phyloP scores from a whole-genome alignment of 2,113 vertebrate species.

The Megalops atlanticus region DNA sequence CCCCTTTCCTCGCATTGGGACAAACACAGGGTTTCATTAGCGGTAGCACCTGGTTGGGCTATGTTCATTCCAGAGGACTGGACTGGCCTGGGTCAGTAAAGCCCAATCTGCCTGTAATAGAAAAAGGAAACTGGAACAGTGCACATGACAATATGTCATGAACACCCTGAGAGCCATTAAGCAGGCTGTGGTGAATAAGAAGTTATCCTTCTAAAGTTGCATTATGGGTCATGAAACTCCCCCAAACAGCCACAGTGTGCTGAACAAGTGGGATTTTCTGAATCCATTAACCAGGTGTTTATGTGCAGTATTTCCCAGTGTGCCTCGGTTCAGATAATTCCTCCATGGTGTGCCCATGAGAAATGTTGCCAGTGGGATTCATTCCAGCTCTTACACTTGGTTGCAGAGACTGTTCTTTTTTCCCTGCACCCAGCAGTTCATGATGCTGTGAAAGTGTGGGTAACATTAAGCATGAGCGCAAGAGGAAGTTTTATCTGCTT shows the following conservation, averaged over 20 bases:
- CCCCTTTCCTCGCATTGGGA: slow-evolving; percentile 45
- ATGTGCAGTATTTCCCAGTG: background rate
- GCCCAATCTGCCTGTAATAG: slow-evolving; percentile 53
- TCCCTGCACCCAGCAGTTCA: background rate
- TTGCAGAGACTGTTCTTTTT: background rate
- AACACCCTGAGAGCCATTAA: slow-evolving; percentile 43
- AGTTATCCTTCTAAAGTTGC: background rate
- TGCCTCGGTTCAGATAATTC: background rate
- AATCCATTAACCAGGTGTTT: slow-evolving; percentile 3
- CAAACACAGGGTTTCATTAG: slow-evolving; percentile 61
- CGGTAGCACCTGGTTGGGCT: slow-evolving; percentile 57
- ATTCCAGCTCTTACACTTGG: background rate
- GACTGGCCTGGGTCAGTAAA: slow-evolving; percentile 53
- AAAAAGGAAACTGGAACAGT: slow-evolving; percentile 52
- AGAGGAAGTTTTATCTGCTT: background rate
- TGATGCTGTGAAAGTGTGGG: background rate
- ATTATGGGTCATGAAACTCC: background rate
- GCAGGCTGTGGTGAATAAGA: slow-evolving; percentile 3
- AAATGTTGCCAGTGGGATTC: background rate
- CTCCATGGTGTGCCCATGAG: background rate
- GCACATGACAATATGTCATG: slow-evolving; percentile 59
- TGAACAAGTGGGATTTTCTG: background rate
- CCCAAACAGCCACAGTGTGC: background rate
- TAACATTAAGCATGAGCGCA: background rate
- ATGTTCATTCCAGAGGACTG: slow-evolving; percentile 60